Conservation (phyloP, 2,888 invertebrate species). For the Dolichomitus sp. region DNA sequence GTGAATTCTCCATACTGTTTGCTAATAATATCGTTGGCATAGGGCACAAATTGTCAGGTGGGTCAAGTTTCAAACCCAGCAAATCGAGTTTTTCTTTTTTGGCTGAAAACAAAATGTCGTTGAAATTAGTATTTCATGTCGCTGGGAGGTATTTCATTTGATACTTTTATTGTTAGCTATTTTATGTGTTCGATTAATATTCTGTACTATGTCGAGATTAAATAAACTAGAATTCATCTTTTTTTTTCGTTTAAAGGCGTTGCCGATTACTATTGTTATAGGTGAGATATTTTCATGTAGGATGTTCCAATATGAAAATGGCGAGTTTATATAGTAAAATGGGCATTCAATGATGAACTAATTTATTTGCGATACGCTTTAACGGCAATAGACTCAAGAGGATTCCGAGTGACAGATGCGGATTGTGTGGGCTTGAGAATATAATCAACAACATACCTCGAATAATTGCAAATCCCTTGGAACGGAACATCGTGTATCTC, state of each 20-base stretch:
- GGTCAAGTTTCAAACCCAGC: conserved; percentile 44
- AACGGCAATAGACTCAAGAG: conserved; percentile 29
- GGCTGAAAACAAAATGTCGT: conserved; percentile 11
- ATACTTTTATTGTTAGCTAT: background rate
- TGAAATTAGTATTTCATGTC: background rate
- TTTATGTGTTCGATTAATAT: too few species aligned
- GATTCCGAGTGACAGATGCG: conserved; percentile 16
- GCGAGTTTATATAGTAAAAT: too few species aligned
- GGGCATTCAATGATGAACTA: too few species aligned
- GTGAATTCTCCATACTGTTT: conserved; percentile 86
- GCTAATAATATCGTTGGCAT: conserved; percentile 86
- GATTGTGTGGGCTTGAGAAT: conserved; percentile 19
- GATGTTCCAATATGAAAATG: too few species aligned
- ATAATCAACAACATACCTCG: conserved; percentile 55
- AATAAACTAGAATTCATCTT: too few species aligned
- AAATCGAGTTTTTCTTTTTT: conserved; percentile 61
- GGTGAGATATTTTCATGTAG: too few species aligned
- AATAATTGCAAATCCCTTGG: conserved; percentile 58
- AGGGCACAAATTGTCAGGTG: conserved; percentile 75
- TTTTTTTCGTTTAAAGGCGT: too few species aligned
- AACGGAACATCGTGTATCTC: conserved; percentile 33
- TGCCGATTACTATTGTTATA: too few species aligned
- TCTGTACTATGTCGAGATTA: too few species aligned
- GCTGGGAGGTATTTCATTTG: background rate
- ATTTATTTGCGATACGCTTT: conserved; percentile 14